A percentile compares a stretch with the other conserved stretches of the same genome.
phyloP scores from a whole-genome alignment of 2,888 invertebrate genomes.

The Erebia palarica region DNA sequence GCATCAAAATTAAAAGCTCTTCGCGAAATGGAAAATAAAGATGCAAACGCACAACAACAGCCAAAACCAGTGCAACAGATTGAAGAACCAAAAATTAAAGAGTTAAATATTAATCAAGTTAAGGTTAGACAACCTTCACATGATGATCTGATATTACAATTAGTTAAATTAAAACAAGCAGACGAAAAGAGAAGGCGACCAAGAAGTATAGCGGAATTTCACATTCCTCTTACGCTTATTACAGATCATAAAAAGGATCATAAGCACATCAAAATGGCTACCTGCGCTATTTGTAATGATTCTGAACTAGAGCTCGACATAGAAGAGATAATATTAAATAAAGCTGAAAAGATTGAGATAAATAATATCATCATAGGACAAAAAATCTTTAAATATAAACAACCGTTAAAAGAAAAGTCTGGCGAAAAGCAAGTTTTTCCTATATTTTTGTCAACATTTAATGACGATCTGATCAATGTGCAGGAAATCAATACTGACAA shows the following conservation, averaged over 20 bases:
- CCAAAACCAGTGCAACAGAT: constrained; percentile 29
- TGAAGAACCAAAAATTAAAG: constrained; percentile 41
- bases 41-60: constrained; percentile 24
- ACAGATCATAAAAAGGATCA: constrained; percentile 34
- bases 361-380: constrained; percentile 57
- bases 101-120: constrained; percentile 47
- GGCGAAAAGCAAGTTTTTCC: constrained; percentile 42
- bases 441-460: constrained; percentile 47
- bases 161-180: constrained; percentile 51
- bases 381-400: constrained; percentile 53
- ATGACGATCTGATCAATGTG: constrained; percentile 32
- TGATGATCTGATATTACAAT: constrained; percentile 49
- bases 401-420: constrained; percentile 38
- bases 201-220: constrained; percentile 38
- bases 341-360: constrained; percentile 34
- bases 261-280: constrained; percentile 32
- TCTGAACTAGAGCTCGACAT: constrained; percentile 52
- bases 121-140: constrained; percentile 46
- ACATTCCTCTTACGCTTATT: constrained; percentile 30
- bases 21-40: constrained; percentile 20
- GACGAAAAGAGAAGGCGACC: constrained; percentile 26
- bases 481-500: constrained; percentile 5
- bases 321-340: constrained; percentile 44
- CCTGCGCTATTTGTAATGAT: constrained; percentile 45
- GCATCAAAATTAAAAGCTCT: constrained; percentile 32